Evolutionary conservation across 1,140 invertebrate species (phyloP), one percentile per base, ranked within the genome.

Genomic region (Pseudomyrmex flavicornis): DNA sequence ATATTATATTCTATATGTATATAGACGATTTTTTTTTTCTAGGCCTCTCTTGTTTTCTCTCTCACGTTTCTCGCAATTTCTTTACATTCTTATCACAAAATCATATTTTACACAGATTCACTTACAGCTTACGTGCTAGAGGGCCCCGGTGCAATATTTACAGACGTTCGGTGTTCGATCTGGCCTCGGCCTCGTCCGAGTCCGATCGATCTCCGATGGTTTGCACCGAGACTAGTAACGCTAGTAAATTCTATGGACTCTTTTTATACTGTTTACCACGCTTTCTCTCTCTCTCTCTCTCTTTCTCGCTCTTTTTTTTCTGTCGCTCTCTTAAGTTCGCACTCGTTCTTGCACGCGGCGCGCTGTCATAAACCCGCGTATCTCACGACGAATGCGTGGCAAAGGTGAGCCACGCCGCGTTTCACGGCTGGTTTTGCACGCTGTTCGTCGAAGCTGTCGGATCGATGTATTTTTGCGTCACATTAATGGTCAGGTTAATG

Each of bases 61-160:
- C 82, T 74, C 50, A 73, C 66, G 44, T 61, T 85, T 85, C 44
- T 85, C 72, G 62, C 79, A 48, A 88, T 48, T 92, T 92, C 90
- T 93, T 92, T 93, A 93, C 92, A 93, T 87, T 92, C 93, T 93
- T 93, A 93, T 93, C 93, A 93, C 93, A 93, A 93, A 90, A 92
- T 93, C 85, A 90, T 93, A 92, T 92, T 92, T 92, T 93, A 93
- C 92, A 93, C 92, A 92, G 90, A 93, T 92, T 90, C 92, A 92
- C 87, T 92, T 92, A 92, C 91, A 88, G 73, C 91, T 92, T 92
- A 93, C 74, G 63, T 66, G 75, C 92, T 93, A 93, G 80, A 84
- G 88, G 91, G 90, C 88, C 90, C 85, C 90, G 90, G 89, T 86
- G 88, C 88, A 85, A 85, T 91, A 91, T 91, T 83, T 91, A 91